phyloP scores from a whole-genome alignment of 2,888 invertebrate species.

The Acholoe squamosa region DNA sequence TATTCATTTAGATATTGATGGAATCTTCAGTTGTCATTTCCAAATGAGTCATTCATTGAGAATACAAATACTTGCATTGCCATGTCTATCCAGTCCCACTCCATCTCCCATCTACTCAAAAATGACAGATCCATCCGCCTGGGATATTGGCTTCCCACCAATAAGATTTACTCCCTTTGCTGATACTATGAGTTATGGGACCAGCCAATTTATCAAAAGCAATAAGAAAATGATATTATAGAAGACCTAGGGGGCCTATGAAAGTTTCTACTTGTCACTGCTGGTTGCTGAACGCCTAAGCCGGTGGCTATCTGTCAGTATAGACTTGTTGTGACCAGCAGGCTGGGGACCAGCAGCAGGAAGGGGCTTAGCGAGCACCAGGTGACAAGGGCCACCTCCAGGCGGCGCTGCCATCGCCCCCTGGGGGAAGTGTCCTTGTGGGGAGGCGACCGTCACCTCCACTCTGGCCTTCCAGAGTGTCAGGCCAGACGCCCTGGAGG shows the following conservation, averaged over 20 bases:
- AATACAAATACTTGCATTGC: background rate
- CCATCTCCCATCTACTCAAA: background rate
- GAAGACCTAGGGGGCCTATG: background rate
- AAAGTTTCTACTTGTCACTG: background rate
- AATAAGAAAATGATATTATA: too few relatives aligned
- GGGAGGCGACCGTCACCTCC: conserved; percentile 26
- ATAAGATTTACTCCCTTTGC: too few relatives aligned
- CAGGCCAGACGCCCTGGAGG: conserved; percentile 23
- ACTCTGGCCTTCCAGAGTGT: conserved; percentile 9
- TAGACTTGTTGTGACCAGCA: too few relatives aligned
- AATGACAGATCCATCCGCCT: background rate
- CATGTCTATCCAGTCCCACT: background rate
- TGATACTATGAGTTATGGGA: too few relatives aligned
- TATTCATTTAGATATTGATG: too few relatives aligned
- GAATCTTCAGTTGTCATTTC: too few relatives aligned
- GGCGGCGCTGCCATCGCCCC: background rate
- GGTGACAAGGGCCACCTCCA: background rate
- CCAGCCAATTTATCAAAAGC: too few relatives aligned
- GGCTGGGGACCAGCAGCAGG: too few relatives aligned
- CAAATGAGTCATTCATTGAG: background rate
- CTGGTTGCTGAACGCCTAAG: background rate
- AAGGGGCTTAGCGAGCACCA: background rate
- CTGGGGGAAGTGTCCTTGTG: conserved; percentile 15
- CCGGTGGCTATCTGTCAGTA: background rate
- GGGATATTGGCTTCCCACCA: background rate